Evolutionary conservation across 2,797 vertebrate species (phyloP).

Genomic region (Coregonus suidteri): DNA sequence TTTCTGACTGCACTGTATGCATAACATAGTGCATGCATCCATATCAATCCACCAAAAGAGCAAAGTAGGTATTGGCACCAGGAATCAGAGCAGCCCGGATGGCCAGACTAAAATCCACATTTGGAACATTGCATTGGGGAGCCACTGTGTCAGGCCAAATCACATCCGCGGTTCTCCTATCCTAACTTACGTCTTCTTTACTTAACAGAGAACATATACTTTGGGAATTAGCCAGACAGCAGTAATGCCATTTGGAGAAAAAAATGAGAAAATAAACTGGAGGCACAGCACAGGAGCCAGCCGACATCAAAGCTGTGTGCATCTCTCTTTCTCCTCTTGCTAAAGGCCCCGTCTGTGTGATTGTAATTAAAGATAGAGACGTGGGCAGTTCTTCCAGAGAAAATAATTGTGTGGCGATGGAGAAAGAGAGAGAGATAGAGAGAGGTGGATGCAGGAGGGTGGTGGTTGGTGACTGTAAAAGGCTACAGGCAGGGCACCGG

Average conservation of each 20-base stretch:
- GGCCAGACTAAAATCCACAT: conserved; percentile 50
- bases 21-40: conserved; percentile 18
- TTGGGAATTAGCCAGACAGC: conserved; percentile 20
- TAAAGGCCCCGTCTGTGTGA: conserved; percentile 49
- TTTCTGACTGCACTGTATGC: neutral
- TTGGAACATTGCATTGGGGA: conserved; percentile 41
- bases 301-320: conserved; percentile 56
- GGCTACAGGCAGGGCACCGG: neutral
- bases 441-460: conserved; percentile 39
- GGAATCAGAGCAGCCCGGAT: conserved; percentile 63
- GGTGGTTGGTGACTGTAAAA: conserved; percentile 7
- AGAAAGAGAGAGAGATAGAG: conserved; percentile 46
- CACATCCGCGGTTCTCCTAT: neutral
- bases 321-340: conserved; percentile 38
- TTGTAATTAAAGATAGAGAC: conserved; percentile 77
- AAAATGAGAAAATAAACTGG: neutral
- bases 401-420: conserved; percentile 68
- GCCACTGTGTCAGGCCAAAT: conserved; percentile 38
- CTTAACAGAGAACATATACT: neutral
- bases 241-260: conserved; percentile 25
- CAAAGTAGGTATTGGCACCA: conserved; percentile 49
- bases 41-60: conserved; percentile 48
- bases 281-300: conserved; percentile 27
- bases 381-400: conserved; percentile 53
- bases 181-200: neutral